Evolutionary conservation across 2,113 vertebrate species (phyloP), one percentile per base, ranked within the genome.

Genomic region (Boulengeromyrus knoepffleri): DNA sequence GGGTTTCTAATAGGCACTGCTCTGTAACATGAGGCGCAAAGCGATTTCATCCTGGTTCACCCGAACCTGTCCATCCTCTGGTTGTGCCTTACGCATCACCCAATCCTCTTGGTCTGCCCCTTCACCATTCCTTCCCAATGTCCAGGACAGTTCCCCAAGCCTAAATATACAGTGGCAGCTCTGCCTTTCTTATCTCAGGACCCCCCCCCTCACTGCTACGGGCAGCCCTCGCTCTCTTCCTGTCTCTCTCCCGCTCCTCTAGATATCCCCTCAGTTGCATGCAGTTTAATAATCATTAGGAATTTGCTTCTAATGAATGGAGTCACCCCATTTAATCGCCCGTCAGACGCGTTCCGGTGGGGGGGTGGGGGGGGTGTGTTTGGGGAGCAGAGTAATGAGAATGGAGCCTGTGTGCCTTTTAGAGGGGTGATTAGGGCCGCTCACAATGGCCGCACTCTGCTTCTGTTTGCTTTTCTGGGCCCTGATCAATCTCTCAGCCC

Each of bases 201-300:
- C 49, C 4, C 31, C 13, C 13, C 70, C 70, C 49, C 31, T 39
- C 19, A 21, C 19, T 19, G 52, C 52, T 56, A 56, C 17, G 19
- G 53, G 19, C 19, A 58, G 56, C 21, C 45, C 21, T 45, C 10
- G 12, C 70, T 70, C 46, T 39, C 42, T 12, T 39, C 3, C 87
- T 45, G 8, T 46, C 84, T 17, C 84, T 7, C 84, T 90, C 89
- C 39, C 89, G 91, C 90, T 91, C 93, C 92, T 91, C 90, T 90
- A 91, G 93, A 94, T 93, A 94, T 93, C 91, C 89, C 92, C 91
- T 93, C 92, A 94, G 93, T 94, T 93, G 93, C 94, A 92, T 91
- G 92, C 92, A 94, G 93, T 95, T 95, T 95, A 95, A 95, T 95
- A 95, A 95, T 95, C 94, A 94, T 95, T 94, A 95, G 93, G 93